phyloP scores from a whole-genome alignment of 2,113 vertebrate genomes.

The Paradoxurus hermaphroditus region DNA sequence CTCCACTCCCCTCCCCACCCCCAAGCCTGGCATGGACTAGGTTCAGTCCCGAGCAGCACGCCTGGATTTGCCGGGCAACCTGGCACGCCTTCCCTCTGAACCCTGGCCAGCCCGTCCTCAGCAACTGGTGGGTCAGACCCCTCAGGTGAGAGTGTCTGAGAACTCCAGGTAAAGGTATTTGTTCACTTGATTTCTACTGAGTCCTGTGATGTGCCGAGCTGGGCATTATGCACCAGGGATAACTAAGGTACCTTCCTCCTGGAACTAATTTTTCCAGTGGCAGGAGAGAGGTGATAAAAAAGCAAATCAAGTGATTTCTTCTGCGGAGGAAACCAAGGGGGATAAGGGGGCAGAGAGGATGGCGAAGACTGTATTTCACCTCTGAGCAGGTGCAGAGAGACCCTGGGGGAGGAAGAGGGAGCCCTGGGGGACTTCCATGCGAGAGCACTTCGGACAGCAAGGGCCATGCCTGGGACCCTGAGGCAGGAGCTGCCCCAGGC shows the following conservation, averaged over 20 bases:
- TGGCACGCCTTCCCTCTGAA: background rate
- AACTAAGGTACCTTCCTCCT: no score
- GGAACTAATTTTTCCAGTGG: background rate
- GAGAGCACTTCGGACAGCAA: background rate
- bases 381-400: background rate
- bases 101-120: background rate
- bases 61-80: background rate
- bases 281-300: background rate
- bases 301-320: background rate
- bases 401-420: background rate
- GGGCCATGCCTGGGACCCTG: background rate
- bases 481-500: background rate
- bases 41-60: background rate
- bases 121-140: background rate
- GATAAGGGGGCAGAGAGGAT: background rate
- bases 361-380: background rate
- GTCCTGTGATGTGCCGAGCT: rapidly evolving
- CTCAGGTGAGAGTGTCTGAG: background rate
- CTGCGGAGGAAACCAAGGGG: background rate
- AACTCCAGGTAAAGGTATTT: background rate
- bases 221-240: background rate
- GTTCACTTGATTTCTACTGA: rapidly evolving
- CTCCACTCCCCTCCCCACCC: rapidly evolving
- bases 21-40: background rate
- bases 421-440: background rate